Evolutionary conservation across 1,140 invertebrate genomes (phyloP), one percentile per base, ranked within the genome.

Genomic region (Ceratosolen fusciceps): DNA sequence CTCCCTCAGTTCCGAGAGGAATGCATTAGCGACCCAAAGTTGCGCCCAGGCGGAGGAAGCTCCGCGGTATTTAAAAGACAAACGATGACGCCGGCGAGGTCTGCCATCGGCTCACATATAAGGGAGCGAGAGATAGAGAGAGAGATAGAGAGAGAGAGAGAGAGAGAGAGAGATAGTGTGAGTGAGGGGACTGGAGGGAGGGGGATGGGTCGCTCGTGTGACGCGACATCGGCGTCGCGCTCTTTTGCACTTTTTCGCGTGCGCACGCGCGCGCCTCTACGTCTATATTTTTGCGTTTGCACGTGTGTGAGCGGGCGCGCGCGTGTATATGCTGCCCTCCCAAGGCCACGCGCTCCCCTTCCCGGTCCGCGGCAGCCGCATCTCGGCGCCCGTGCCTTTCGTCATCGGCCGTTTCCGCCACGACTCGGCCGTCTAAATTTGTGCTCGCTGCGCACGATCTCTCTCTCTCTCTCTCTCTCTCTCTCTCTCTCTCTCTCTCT

Each of bases 331-430:
- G 19, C 7, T n/a, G 37, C 12, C 34, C 19, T 19, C 14, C 2
- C 54, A 74, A 74, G 54, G 72, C n/a, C 56, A 26, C 54, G 2
- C 37, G 39, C 16, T 29, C 37, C 5, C n/a, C 24, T 14, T 52
- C 16, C 47, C 52, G 24, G 16, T 74, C 21, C 10, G 9, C 24
- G n/a, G n/a, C n/a, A 5, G 14, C 37, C 49, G 29, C 29, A 7
- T 54, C n/a, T 47, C 68, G 5, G n/a, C 10, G 29, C 26, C 4
- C n/a, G 37, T 34, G 67, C 34, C 75, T 74, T 49, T 60, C 47
- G 31, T 62, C 72, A 83, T 88, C 87, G 87, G 87, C 76, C 70
- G 81, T 88, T 87, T 88, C 85, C 87, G 87, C 80, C 81, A 77
- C 34, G 72, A 76, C 77, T 87, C 86, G 85, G 60, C 52, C 37